Evolutionary conservation across 2,797 vertebrate genomes (phyloP).

Genomic region (Cetoscarus ocellatus): DNA sequence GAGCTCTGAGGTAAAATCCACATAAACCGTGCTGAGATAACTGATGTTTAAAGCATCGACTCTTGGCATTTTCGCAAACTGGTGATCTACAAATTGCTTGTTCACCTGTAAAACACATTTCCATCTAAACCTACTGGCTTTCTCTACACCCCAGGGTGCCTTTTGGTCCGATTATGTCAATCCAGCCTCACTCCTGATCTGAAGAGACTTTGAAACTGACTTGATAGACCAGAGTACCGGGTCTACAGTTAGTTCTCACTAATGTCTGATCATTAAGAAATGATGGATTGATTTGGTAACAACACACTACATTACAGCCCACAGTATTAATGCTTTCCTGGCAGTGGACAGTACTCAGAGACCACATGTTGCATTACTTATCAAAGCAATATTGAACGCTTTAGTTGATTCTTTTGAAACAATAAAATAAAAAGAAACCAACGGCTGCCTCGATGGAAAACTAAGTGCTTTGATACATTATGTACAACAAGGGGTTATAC

Average conservation of each 20-base stretch:
- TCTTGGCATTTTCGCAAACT: slow-evolving; percentile 2
- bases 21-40: neutral
- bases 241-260: slow-evolving; percentile 45
- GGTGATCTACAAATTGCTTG: too few relatives aligned
- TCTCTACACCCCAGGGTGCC: too few relatives aligned
- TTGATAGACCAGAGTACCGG: slow-evolving; percentile 9
- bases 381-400: slow-evolving; percentile 4
- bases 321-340: slow-evolving; percentile 50
- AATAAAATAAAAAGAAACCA: neutral
- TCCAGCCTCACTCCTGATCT: neutral
- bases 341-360: slow-evolving; percentile 16
- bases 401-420: too few relatives aligned
- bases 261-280: slow-evolving; percentile 53
- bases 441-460: neutral
- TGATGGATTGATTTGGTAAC: slow-evolving; percentile 62
- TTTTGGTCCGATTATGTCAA: too few relatives aligned
- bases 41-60: neutral
- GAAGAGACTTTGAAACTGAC: neutral
- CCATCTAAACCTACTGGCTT: too few relatives aligned
- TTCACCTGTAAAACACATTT: too few relatives aligned
- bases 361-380: slow-evolving; percentile 20
- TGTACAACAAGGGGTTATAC: too few relatives aligned
- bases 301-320: slow-evolving; percentile 38
- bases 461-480: neutral
- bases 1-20: neutral